Conservation (phyloP, 30 jellyfish, hydroid and myxozoan genomes). For the Pseudorhiza aurosa region DNA sequence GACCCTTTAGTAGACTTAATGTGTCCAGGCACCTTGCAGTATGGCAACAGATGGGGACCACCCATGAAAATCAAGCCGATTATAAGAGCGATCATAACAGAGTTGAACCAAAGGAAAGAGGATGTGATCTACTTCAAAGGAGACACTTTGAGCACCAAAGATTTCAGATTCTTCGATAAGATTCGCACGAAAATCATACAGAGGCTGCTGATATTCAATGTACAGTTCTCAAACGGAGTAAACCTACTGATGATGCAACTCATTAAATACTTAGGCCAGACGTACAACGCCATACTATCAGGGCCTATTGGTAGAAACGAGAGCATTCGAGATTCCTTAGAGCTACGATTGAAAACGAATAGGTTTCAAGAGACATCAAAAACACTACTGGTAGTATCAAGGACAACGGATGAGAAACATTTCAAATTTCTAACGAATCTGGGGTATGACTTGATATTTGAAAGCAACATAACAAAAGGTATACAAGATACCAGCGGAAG, state of each 20-base stretch:
- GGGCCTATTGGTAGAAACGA: constrained; percentile 48
- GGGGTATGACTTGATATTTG: constrained; percentile 65
- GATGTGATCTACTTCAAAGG: constrained; percentile 79
- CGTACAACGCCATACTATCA: constrained; percentile 78
- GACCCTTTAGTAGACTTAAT: constrained; percentile 47
- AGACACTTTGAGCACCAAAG: constrained; percentile 83
- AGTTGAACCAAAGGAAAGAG: constrained; percentile 66
- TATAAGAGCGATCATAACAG: constrained; percentile 82
- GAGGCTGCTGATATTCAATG: constrained; percentile 68
- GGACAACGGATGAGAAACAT: constrained; percentile 17
- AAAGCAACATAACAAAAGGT: constrained; percentile 2
- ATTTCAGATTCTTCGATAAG: constrained; percentile 81
- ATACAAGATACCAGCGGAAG: neutral
- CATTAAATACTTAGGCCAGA: constrained; percentile 45
- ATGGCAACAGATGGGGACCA: constrained; percentile 93
- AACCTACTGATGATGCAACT: constrained; percentile 35
- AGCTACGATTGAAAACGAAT: constrained; percentile 21
- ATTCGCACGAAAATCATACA: constrained; percentile 72
- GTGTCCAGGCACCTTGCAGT: constrained; percentile 86
- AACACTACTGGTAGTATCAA: constrained; percentile 48
- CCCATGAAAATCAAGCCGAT: constrained; percentile 83
- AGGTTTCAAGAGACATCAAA: constrained; percentile 26
- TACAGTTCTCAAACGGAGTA: constrained; percentile 70
- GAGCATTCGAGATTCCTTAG: neutral
- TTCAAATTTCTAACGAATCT: constrained; percentile 45